phyloP scores from a whole-genome alignment of 64 coral and sea anemone genomes.

The Acropora tenuis region DNA sequence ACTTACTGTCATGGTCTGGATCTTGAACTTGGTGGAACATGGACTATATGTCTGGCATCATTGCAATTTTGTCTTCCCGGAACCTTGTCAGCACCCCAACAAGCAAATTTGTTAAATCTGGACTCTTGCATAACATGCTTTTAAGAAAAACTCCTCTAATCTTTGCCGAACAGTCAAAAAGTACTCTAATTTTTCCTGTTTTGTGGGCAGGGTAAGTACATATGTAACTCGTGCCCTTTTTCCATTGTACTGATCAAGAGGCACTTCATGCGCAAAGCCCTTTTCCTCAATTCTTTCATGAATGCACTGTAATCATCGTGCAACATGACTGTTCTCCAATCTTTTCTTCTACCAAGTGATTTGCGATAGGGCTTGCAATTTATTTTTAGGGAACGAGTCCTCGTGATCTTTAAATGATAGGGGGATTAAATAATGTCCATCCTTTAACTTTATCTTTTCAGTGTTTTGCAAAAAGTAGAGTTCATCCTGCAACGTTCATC shows the following conservation, averaged over 20 bases:
- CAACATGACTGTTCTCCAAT: not conserved
- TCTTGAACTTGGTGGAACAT: conserved; percentile 4
- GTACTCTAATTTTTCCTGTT: conserved; percentile 2
- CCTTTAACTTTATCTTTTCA: not conserved
- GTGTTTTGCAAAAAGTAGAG: not conserved
- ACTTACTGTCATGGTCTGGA: not conserved
- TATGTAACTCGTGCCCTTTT: not conserved
- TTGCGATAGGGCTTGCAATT: not conserved
- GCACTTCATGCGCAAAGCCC: not conserved
- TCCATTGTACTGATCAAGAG: not conserved
- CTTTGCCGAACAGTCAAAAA: conserved; percentile 21
- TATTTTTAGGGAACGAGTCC: conserved; percentile 7
- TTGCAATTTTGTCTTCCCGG: conserved; percentile 3
- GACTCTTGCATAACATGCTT: not conserved
- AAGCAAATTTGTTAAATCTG: conserved; percentile 27
- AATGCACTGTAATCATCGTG: not conserved
- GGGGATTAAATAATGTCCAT: conserved; percentile 16
- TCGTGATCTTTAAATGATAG: conserved; percentile 15
- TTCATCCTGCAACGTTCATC: not conserved
- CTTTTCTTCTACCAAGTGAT: not conserved
- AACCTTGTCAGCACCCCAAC: conserved; percentile 26
- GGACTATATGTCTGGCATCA: not conserved
- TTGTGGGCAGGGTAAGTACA: not conserved
- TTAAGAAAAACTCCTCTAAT: conserved; percentile 3
- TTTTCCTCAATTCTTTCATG: not conserved